Conservation (phyloP, 2,113 vertebrate genomes). For the Pontoporia blainvillei region DNA sequence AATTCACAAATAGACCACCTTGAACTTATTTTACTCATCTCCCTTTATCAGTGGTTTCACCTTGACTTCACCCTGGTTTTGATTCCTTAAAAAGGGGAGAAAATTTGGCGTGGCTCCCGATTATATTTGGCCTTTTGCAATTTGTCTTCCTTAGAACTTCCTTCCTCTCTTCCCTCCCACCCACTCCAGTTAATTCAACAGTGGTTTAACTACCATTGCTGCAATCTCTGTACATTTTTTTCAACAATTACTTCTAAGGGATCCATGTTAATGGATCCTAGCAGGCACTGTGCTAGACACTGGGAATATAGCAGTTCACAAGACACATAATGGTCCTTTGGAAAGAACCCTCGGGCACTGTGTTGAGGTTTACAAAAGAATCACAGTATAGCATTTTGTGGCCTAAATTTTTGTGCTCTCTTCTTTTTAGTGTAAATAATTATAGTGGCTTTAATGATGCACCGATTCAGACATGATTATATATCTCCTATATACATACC, state of each 20-base stretch:
- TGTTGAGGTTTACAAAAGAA: background rate
- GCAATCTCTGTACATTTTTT: background rate
- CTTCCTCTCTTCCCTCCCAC: background rate
- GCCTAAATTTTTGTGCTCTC: background rate
- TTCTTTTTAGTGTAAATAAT: background rate
- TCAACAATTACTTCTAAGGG: background rate
- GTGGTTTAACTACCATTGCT: background rate
- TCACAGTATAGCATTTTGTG: background rate
- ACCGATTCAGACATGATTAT: too few species aligned
- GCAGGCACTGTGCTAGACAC: background rate
- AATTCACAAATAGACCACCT: background rate
- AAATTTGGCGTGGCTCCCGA: background rate
- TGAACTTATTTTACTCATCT: background rate
- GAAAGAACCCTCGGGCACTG: background rate
- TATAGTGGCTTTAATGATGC: background rate
- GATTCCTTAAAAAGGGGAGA: background rate
- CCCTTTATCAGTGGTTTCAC: background rate
- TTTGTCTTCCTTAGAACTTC: conserved; percentile 15
- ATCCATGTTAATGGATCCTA: background rate
- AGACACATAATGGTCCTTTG: background rate
- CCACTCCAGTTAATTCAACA: background rate
- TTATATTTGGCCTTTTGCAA: conserved; percentile 21
- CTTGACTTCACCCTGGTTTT: background rate
- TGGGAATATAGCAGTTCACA: background rate
- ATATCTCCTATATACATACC: background rate